A percentile compares a stretch with the other conserved stretches of the same genome.
Evolutionary conservation across 2,888 invertebrate genomes (phyloP).

Genomic region (Ichneumon xanthorius): DNA sequence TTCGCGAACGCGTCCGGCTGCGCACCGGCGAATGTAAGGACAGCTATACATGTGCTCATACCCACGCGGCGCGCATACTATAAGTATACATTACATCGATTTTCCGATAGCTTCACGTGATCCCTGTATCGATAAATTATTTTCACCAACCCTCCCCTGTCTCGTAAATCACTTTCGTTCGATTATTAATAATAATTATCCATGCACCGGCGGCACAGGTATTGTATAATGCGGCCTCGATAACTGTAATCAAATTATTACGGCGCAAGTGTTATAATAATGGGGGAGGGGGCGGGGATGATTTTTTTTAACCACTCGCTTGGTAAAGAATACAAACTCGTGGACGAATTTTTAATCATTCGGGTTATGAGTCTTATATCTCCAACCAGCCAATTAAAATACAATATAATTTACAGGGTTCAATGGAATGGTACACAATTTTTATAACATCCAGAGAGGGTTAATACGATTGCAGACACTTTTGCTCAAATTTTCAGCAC

Average conservation of each 20-base stretch:
- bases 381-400: neutral
- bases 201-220: slow-evolving; percentile 34
- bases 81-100: slow-evolving; percentile 29
- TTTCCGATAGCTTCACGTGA: slow-evolving; percentile 56
- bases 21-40: neutral
- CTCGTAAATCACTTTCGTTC: slow-evolving; percentile 71
- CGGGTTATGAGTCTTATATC: neutral
- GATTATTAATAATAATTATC: slow-evolving; percentile 64
- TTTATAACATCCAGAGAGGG: neutral
- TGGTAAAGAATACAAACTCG: neutral
- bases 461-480: neutral
- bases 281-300: neutral
- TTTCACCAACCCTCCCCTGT: slow-evolving; percentile 47
- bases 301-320: neutral
- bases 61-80: neutral
- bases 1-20: slow-evolving; percentile 56
- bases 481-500: no score
- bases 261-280: slow-evolving; percentile 40
- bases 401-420: neutral
- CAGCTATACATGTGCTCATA: slow-evolving; percentile 2
- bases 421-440: neutral
- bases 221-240: slow-evolving; percentile 55
- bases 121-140: slow-evolving; percentile 59
- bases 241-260: slow-evolving; percentile 55
- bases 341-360: neutral